A percentile compares a stretch with the other conserved stretches of the same genome.
Evolutionary conservation across 2,113 vertebrate genomes (phyloP).

Genomic region (Dipodomys merriami): DNA sequence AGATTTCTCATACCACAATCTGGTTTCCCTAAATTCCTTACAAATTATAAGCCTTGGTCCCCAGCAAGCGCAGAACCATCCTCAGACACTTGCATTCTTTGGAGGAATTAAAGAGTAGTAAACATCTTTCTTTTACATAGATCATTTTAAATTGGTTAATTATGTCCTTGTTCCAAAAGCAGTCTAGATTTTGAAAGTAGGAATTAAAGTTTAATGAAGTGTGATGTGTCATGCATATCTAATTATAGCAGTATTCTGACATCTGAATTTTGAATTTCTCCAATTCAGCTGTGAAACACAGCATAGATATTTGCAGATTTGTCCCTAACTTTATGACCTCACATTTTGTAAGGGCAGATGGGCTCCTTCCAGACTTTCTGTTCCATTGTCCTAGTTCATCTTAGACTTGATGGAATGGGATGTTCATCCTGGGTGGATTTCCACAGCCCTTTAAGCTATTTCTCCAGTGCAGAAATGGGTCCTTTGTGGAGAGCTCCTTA

Average conservation of each 20-base stretch:
- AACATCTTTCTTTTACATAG: constrained; percentile 29
- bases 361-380: not conserved
- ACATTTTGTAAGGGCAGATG: not conserved
- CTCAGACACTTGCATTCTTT: constrained; percentile 3
- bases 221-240: not conserved
- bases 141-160: constrained; percentile 33
- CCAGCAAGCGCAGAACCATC: not conserved
- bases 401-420: not conserved
- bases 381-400: not conserved
- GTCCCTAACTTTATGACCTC: not conserved
- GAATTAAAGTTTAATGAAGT: constrained; percentile 53
- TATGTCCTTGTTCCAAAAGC: constrained; percentile 38
- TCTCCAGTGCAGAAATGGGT: not conserved
- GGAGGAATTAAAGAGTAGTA: not conserved
- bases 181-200: constrained; percentile 54
- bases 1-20: not conserved
- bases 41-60: not conserved
- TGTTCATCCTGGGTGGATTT: not conserved
- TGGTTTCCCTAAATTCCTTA: not conserved
- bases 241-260: not conserved
- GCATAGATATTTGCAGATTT: not conserved
- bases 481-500: not conserved
- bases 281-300: constrained; percentile 30
- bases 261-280: constrained; percentile 44
- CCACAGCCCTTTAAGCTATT: not conserved